phyloP scores from a whole-genome alignment of 2,888 invertebrate genomes.

The Seira ritae region DNA sequence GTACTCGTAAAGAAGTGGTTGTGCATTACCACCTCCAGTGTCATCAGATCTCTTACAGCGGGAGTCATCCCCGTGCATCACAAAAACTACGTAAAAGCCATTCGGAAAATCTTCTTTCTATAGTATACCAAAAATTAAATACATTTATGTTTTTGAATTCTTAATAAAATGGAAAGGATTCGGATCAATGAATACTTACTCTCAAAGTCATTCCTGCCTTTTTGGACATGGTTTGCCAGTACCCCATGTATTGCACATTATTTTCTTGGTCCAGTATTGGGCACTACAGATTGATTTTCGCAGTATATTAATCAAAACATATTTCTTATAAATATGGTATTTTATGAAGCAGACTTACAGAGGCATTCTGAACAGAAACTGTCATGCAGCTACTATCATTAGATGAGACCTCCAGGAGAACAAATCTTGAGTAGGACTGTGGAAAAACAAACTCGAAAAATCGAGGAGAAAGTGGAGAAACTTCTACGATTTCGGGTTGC shows the following conservation, averaged over 20 bases:
- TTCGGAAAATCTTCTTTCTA: constrained; percentile 82
- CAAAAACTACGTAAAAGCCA: constrained; percentile 88
- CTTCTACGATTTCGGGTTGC: constrained; percentile 72
- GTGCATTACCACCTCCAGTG: not conserved
- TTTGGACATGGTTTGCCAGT: constrained; percentile 85
- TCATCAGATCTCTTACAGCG: constrained; percentile 76
- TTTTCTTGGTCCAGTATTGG: constrained; percentile 88
- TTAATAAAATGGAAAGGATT: not conserved
- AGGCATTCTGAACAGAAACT: constrained; percentile 83
- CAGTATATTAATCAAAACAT: constrained; percentile 74
- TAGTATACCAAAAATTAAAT: constrained; percentile 72
- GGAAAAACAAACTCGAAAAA: constrained; percentile 81
- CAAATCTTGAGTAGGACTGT: constrained; percentile 76
- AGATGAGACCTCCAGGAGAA: constrained; percentile 82
- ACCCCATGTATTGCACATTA: constrained; percentile 85
- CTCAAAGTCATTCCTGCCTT: constrained; percentile 86
- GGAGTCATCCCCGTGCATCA: constrained; percentile 83
- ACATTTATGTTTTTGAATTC: not conserved
- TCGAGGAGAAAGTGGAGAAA: constrained; percentile 80
- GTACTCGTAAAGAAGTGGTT: constrained; percentile 7
- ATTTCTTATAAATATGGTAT: not conserved
- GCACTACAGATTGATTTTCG: too few species aligned
- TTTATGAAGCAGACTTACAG: constrained; percentile 55
- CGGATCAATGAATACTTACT: constrained; percentile 78
- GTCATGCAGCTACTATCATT: constrained; percentile 83